Conservation (phyloP, 2,797 vertebrate species). For the Adelosebastes latens region DNA sequence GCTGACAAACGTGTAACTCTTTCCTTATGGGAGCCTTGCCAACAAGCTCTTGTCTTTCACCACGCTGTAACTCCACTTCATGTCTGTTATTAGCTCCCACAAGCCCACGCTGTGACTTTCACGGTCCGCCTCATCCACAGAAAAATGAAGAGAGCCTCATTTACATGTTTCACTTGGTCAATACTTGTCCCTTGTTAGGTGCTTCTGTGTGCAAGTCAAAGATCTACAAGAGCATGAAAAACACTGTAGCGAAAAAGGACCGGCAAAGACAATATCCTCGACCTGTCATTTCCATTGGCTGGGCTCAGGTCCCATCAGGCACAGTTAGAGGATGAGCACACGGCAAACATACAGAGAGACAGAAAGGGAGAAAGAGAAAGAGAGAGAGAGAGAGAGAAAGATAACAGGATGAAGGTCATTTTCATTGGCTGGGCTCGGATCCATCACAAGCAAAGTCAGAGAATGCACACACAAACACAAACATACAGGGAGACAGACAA, state of each 20-base stretch:
- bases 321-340: conserved; percentile 31
- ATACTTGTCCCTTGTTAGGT: conserved; percentile 58
- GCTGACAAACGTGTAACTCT: conserved; percentile 23
- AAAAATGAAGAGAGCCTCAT: conserved; percentile 55
- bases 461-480: conserved; percentile 1
- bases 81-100: conserved; percentile 49
- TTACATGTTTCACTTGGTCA: conserved; percentile 77
- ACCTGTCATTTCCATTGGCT: conserved; percentile 69
- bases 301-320: conserved; percentile 49
- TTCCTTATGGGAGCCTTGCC: conserved; percentile 7
- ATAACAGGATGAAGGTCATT: conserved; percentile 41
- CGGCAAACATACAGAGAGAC: conserved; percentile 8
- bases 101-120: conserved; percentile 36
- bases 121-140: conserved; percentile 28
- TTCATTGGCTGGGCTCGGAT: conserved; percentile 36
- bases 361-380: neutral
- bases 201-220: conserved; percentile 52
- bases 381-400: neutral
- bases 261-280: conserved; percentile 32
- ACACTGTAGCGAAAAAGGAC: conserved; percentile 7
- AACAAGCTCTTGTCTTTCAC: conserved; percentile 31
- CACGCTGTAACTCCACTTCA: conserved; percentile 26
- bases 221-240: conserved; percentile 51
- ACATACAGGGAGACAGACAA: neutral
- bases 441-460: conserved; percentile 39